These are phyloP conservation scores for Dreissena rostriformis DNA, from an alignment of 1,140 invertebrate species.

Conservation along the genomic window DNA sequence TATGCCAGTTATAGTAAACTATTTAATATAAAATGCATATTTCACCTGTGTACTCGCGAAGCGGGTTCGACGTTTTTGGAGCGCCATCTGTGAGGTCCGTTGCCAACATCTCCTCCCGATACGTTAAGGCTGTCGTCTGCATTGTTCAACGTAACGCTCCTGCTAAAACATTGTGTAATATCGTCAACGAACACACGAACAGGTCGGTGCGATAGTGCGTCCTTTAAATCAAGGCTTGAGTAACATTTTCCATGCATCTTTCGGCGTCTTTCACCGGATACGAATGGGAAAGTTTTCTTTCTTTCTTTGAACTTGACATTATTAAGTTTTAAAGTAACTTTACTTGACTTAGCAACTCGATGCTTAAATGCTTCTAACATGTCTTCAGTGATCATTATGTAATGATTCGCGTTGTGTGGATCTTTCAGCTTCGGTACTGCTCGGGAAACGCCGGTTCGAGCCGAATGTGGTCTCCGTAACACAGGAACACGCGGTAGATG, in stretches of 20 bases:
- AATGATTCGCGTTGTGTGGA: neutral
- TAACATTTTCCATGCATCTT: conserved; percentile 1
- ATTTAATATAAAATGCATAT: too few species aligned
- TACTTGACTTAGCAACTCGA: conserved; percentile 34
- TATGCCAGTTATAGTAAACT: too few species aligned
- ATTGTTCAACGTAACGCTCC: neutral
- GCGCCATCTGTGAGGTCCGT: too few species aligned
- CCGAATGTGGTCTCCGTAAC: neutral
- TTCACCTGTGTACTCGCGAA: too few species aligned
- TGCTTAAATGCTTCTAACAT: conserved; percentile 45
- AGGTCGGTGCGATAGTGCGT: conserved; percentile 12
- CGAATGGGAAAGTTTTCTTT: neutral
- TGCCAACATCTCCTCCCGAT: too few species aligned
- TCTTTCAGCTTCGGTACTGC: conserved; percentile 12
- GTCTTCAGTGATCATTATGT: conserved; percentile 52
- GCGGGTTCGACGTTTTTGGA: too few species aligned
- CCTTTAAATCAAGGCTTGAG: conserved; percentile 20
- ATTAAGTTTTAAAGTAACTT: conserved; percentile 40
- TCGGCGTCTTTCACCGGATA: neutral
- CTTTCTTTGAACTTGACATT: conserved; percentile 2
- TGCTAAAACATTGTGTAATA: conserved; percentile 8
- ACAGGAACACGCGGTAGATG: neutral
- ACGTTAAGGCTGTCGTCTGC: neutral
- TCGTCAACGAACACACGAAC: conserved; percentile 51
- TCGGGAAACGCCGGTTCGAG: neutral